Conservation (phyloP, 2,888 invertebrate species). For the Gasteruption jaculator region DNA sequence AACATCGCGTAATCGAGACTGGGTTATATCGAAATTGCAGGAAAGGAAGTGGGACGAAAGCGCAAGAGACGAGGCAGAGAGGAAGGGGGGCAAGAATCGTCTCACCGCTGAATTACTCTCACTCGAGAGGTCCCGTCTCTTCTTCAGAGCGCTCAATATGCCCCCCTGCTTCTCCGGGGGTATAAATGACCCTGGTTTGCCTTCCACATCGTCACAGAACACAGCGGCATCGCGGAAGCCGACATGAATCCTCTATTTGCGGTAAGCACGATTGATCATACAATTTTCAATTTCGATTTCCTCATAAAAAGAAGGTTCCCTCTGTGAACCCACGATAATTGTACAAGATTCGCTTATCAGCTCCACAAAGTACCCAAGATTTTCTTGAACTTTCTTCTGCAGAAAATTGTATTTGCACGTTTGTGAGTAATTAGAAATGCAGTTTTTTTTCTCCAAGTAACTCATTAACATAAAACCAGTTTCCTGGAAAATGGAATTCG, state of each 20-base stretch:
- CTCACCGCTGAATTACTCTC: conserved; percentile 45
- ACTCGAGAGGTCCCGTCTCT: conserved; percentile 44
- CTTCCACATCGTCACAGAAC: conserved; percentile 49
- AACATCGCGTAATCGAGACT: conserved; percentile 8
- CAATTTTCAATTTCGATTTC: conserved; percentile 18
- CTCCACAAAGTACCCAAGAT: too few relatives aligned
- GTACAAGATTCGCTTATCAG: too few relatives aligned
- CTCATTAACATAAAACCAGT: too few relatives aligned
- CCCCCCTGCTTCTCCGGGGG: conserved; percentile 40
- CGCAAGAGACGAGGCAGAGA: conserved; percentile 12
- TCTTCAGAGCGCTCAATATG: conserved; percentile 39
- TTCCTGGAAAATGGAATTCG: too few relatives aligned
- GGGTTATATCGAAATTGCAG: conserved; percentile 7
- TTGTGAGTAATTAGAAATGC: too few relatives aligned
- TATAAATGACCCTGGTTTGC: conserved; percentile 50
- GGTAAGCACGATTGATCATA: conserved; percentile 43
- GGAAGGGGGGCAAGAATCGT: conserved; percentile 31
- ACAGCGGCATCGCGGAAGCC: conserved; percentile 50
- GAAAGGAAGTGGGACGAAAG: conserved; percentile 10
- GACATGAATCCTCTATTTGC: conserved; percentile 51
- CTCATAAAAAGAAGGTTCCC: too few relatives aligned
- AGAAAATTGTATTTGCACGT: too few relatives aligned
- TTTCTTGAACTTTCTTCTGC: too few relatives aligned
- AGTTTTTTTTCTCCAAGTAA: too few relatives aligned
- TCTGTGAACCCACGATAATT: too few relatives aligned